Evolutionary conservation across 1,140 invertebrate species (phyloP), one percentile per base, ranked within the genome.

Genomic region (Metopolophium dirhodum): DNA sequence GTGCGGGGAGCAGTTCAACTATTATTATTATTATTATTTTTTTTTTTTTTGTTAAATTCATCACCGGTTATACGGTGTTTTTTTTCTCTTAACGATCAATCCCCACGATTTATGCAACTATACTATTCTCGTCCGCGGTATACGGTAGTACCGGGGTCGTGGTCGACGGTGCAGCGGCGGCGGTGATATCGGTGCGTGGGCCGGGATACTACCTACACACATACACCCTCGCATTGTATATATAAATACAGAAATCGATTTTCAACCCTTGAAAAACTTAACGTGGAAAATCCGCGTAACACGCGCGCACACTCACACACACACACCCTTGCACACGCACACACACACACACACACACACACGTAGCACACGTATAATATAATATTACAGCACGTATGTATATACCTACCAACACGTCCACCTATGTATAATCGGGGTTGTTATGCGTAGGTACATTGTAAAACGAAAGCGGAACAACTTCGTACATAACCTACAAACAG

Each of bases 261-360:
- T 88, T n/a, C 86, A 20, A 88, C 86, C 47, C 47, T 88, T 51
- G 86, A 88, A 88, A 88, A 88, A 88, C 22, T 51, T n/a, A 51
- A 88, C 47, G 30, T 6, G 30, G 14, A 49, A 47, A 30, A n/a
- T 49, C 85, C 45, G 41, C 41, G 85, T 47, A 26, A 87, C 23
- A 86, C 23, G 37, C 23, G 37, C 37, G 22, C 37, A 85, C 37
- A 41, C 35, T 26, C 22, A 45, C 8, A n/a, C 23, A 86, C 23
- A 86, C 41, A 26, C 37, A 26, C 23, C 11, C 8, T 41, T 41
- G 7, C 82, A 18, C 82, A 83, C 37, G 20, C 82, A 86, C 85
- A 7, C 82, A 30, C 85, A n/a, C 61, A n/a, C 82, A 18, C 82
- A 83, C 37, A 7, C 82, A 86, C 85, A 7, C 82, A 30, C 85